Conservation (phyloP, 2,113 vertebrate genomes). For the Corvus cornix region DNA sequence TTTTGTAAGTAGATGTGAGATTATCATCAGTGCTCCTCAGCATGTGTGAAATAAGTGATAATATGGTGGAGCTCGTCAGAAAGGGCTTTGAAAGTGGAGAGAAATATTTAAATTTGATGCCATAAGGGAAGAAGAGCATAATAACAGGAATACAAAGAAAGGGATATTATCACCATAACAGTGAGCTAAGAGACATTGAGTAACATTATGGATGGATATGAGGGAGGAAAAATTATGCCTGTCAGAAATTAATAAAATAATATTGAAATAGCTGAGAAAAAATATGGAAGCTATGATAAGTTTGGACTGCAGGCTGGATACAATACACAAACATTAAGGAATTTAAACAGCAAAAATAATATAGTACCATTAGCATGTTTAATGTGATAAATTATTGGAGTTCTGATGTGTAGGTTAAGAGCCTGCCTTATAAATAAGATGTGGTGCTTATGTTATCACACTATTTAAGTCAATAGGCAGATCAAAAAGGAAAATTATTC, state of each 20-base stretch:
- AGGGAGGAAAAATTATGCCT: not conserved
- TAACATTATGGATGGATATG: not conserved
- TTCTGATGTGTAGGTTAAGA: not conserved
- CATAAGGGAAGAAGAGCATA: not conserved
- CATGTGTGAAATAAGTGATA: not conserved
- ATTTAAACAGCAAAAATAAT: not conserved
- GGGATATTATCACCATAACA: not conserved
- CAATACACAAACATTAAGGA: not conserved
- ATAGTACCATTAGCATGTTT: not conserved
- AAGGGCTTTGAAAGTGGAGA: not conserved
- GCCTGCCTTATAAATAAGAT: not conserved
- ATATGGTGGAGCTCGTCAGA: not conserved
- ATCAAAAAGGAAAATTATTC: not conserved
- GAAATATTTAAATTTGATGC: not conserved
- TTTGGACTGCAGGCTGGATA: not conserved
- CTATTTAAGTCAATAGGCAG: not conserved
- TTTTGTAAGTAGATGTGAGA: not conserved
- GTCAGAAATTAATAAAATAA: not conserved
- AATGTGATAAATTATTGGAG: not conserved
- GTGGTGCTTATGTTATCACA: not conserved
- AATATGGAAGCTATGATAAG: not conserved
- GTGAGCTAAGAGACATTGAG: not conserved
- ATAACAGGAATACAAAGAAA: not conserved
- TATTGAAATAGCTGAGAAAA: not conserved
- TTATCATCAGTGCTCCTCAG: not conserved